A percentile compares a stretch with the other conserved stretches of the same genome.
These are phyloP conservation scores for Priocnemis perturbator DNA, from an alignment of 2,888 invertebrate genomes.

Conservation along the genomic window DNA sequence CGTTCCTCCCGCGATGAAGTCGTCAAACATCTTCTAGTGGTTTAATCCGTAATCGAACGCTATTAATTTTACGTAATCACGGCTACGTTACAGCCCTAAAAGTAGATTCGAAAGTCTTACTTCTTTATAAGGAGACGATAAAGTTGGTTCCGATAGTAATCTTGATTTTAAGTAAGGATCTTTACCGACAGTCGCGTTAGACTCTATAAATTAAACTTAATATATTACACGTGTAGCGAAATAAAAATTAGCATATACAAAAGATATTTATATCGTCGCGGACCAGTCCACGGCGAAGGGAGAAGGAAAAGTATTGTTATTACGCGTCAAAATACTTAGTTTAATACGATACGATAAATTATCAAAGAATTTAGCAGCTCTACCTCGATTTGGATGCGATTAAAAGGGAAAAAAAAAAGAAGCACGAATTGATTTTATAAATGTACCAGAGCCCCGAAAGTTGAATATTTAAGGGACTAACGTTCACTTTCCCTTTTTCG, in stretches of 20 bases:
- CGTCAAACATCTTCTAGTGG: constrained; percentile 1
- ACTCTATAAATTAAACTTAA: constrained; percentile 55
- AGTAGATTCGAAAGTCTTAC: constrained; percentile 14
- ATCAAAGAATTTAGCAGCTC: constrained; percentile 7
- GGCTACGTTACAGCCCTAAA: constrained; percentile 5
- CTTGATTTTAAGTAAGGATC: constrained; percentile 54
- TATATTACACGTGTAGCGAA: constrained; percentile 55
- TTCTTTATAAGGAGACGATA: constrained; percentile 19
- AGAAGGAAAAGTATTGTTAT: constrained; percentile 53
- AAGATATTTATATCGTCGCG: constrained; percentile 59
- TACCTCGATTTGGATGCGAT: background rate
- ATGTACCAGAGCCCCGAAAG: constrained; percentile 36
- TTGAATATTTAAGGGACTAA: background rate
- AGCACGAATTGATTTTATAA: constrained; percentile 21
- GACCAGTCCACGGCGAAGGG: constrained; percentile 63
- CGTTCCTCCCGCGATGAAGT: background rate
- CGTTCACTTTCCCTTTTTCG: background rate
- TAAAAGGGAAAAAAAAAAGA: background rate
- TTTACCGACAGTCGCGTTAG: constrained; percentile 38
- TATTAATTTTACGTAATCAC: constrained; percentile 16
- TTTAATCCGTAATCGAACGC: constrained; percentile 12
- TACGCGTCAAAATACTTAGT: constrained; percentile 46
- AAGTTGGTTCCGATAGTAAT: constrained; percentile 48
- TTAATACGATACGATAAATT: constrained; percentile 28
- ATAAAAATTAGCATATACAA: constrained; percentile 61